A percentile compares a stretch with the other conserved stretches of the same genome.
Conservation (phyloP, 1,140 invertebrate species). For the Matsumurasca onukii region DNA sequence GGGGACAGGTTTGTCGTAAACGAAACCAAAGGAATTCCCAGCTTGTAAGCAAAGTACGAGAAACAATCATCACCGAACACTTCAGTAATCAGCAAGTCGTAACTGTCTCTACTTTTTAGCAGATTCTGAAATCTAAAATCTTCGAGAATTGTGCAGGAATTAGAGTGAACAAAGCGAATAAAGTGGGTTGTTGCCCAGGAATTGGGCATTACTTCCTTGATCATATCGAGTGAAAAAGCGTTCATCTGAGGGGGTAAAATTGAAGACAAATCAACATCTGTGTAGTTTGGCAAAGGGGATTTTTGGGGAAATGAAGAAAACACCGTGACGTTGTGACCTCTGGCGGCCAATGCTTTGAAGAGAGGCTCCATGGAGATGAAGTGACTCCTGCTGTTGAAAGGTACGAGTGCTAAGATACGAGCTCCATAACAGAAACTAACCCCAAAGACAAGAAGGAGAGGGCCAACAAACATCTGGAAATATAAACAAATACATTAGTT, state of each 20-base stretch:
- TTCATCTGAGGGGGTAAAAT: neutral
- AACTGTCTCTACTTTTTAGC: neutral
- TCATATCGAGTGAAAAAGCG: neutral
- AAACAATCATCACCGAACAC: conserved; percentile 41
- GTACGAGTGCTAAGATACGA: conserved; percentile 47
- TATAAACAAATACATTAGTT: neutral
- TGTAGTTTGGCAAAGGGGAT: conserved; percentile 43
- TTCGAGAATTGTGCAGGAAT: neutral
- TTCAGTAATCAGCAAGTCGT: conserved; percentile 45
- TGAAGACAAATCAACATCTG: conserved; percentile 22
- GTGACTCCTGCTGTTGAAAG: conserved; percentile 48
- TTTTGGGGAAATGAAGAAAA: conserved; percentile 48
- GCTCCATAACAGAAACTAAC: neutral
- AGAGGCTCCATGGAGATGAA: conserved; percentile 46
- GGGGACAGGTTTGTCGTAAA: conserved; percentile 58
- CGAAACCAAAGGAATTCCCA: conserved; percentile 60
- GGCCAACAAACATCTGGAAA: neutral
- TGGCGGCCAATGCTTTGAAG: conserved; percentile 46
- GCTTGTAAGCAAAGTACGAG: conserved; percentile 39
- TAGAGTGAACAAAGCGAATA: neutral
- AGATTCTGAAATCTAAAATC: neutral
- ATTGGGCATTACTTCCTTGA: neutral
- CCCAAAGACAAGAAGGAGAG: neutral
- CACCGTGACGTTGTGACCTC: conserved; percentile 51
- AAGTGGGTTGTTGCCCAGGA: neutral